A percentile compares a stretch with the other conserved stretches of the same genome.
phyloP scores from a whole-genome alignment of 2,888 invertebrate species.

The Philaethria dido region DNA sequence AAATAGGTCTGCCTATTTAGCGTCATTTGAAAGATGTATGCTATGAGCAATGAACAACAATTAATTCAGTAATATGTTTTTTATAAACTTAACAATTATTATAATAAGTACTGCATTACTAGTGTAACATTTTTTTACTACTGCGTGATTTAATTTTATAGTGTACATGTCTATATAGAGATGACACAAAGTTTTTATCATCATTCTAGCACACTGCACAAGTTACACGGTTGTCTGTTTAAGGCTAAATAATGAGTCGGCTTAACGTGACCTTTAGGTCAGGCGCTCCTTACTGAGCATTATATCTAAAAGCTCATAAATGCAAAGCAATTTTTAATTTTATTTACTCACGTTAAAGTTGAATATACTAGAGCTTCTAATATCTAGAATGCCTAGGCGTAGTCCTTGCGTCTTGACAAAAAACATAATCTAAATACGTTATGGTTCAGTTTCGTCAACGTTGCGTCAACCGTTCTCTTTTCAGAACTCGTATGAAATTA shows the following conservation, averaged over 20 bases:
- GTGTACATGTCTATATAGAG: background rate
- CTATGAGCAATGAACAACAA: too few relatives aligned
- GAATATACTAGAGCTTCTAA: slow-evolving; percentile 7
- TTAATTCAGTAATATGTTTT: too few relatives aligned
- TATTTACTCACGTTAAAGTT: slow-evolving; percentile 18
- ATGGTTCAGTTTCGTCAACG: slow-evolving; percentile 17
- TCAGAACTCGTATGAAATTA: slow-evolving; percentile 23
- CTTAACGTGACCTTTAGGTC: slow-evolving; percentile 59
- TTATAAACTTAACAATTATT: too few relatives aligned
- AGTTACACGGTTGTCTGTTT: slow-evolving; percentile 48
- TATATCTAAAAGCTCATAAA: slow-evolving; percentile 18
- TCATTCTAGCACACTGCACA: slow-evolving; percentile 30
- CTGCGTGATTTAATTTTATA: background rate
- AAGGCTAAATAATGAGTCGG: slow-evolving; percentile 48
- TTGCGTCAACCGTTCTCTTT: slow-evolving; percentile 26
- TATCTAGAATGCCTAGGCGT: slow-evolving; percentile 15
- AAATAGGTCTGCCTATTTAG: too few relatives aligned
- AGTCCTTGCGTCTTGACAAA: slow-evolving; percentile 14
- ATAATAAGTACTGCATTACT: too few relatives aligned
- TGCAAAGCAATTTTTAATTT: slow-evolving; percentile 16
- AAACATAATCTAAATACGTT: slow-evolving; percentile 7
- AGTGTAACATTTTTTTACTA: too few relatives aligned
- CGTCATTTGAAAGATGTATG: too few relatives aligned
- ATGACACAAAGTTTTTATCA: slow-evolving; percentile 14
- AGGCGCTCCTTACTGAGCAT: slow-evolving; percentile 40